Evolutionary conservation across 2,797 vertebrate genomes (phyloP), one percentile per base, ranked within the genome.

Genomic region (Pangasius sanitwongsei): DNA sequence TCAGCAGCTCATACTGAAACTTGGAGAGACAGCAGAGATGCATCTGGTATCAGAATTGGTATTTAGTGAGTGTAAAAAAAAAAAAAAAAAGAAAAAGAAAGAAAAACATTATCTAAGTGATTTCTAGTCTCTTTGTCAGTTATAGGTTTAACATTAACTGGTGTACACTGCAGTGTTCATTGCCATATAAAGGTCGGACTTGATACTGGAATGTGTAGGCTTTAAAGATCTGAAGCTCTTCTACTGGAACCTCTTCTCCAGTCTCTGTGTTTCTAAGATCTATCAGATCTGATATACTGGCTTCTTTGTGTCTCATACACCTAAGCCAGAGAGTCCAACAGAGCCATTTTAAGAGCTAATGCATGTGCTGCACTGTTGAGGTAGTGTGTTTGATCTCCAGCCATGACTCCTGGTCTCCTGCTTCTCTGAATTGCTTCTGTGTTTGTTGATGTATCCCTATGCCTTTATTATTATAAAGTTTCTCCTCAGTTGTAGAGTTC

Each of bases 281-380:
- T 78, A 50, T 86, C 37, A 78, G 37, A 84, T 85, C 80, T 55
- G 72, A 91, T 80, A 80, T 87, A 86, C 31, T 3, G 83, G 78
- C 50, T 55, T 87, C 86, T 86, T 83, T 69, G 63, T 81, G 48
- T 48, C 87, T 77, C 53, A 65, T 55, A 87, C 81, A 88, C 63
- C 86, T 88, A n/a, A 83, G 72, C 65, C 86, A 59, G 55, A 44
- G 16, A 88, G 57, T 67, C 48, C 44, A 67, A 5, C 31, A 85
- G 72, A 57, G 72, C 75, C 63, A 80, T 70, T 70, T 86, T 80
- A 75, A 80, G 59, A 65, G 81, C 65, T 85, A 74, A 70, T 87
- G 55, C n/a, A 59, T 50, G 61, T 41, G 61, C 16, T 34, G 80
- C 48, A 72, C 37, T 57, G 78, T 85, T 83, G n/a, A 53, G 48